Evolutionary conservation across 2,888 invertebrate genomes (phyloP), one percentile per base, ranked within the genome.

Genomic region (Cryptosula pallasiana): DNA sequence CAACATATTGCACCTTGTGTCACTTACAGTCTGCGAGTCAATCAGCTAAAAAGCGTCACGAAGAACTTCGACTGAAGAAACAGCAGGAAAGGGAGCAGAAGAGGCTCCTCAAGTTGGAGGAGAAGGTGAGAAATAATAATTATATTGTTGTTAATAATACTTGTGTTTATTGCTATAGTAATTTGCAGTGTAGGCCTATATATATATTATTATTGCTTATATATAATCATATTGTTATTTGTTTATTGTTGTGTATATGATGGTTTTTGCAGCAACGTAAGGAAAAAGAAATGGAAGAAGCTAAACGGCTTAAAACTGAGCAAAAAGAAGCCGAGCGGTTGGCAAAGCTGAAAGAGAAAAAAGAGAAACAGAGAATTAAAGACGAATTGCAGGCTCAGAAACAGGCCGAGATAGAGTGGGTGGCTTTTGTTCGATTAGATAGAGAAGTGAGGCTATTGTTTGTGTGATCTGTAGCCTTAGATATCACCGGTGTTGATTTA

Each of bases 351-450:
- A 77, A 79, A 73, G 80, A 80, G 72, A 77, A 78, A 73, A 71
- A 76, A 69, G 79, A 80, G 71, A 81, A 80, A 73, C 71, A 75
- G 32, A 75, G 78, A 70, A 77, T 78, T 73, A 79, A 79, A 72
- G 81, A 81, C 73, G 80, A 78, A 36, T 77, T 79, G 63, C 76
- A 75, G 55, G 77, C 75, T 71, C 78, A 78, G 73, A 79, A 79
- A 72, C 77, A 78, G 63, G 78, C 76, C 72, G 71, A 74, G 1
- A 5, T 76, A 3, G 78, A 79, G 80, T 80, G 74, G 87, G 87
- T 76, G 5, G 16, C 9, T 45, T 45, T 13, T 45, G n/a, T n/a
- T n/a, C n/a, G n/a, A n/a, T n/a, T n/a, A n/a, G n/a, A n/a, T n/a
- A n/a, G n/a, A n/a, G n/a, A n/a, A n/a, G n/a, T n/a, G n/a, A n/a